phyloP scores from a whole-genome alignment of 1,140 invertebrate genomes.

The Pseudomyrmex sp. region DNA sequence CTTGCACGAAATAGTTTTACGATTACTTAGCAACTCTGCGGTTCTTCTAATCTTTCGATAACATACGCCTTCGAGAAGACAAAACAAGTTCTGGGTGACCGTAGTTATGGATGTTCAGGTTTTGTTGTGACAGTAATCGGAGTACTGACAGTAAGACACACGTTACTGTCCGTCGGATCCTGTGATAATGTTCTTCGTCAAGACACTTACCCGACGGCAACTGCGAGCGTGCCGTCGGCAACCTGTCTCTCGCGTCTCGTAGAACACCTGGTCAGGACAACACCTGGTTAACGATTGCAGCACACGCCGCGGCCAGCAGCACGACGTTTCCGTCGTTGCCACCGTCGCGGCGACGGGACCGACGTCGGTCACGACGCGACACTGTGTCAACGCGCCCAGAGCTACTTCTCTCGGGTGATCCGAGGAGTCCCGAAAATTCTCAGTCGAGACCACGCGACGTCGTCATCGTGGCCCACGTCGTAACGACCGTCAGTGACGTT shows the following conservation, averaged over 20 bases:
- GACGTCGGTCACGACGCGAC: constrained; percentile 52
- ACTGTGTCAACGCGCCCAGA: not conserved
- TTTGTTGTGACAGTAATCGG: no score
- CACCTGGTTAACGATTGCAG: constrained; percentile 21
- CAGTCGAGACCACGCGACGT: constrained; percentile 68
- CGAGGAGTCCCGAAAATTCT: constrained; percentile 6
- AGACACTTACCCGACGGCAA: not conserved
- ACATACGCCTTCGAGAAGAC: no score
- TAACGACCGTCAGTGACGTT: not conserved
- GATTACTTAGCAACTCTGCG: no score
- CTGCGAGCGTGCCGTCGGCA: constrained; percentile 16
- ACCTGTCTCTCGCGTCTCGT: not conserved
- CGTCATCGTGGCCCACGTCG: constrained; percentile 17
- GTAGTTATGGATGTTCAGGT: no score
- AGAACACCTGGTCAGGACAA: not conserved
- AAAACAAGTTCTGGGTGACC: no score
- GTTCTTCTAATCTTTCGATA: no score
- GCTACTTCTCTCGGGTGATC: not conserved
- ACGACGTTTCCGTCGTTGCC: constrained; percentile 36
- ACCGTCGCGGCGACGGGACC: constrained; percentile 62
- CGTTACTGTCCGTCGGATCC: no score
- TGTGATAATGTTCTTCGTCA: no score
- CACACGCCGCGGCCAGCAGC: constrained; percentile 17
- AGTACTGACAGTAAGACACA: no score
- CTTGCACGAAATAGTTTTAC: no score